Conservation (phyloP, 2,113 vertebrate genomes). For the Eubucco bourcierii region DNA sequence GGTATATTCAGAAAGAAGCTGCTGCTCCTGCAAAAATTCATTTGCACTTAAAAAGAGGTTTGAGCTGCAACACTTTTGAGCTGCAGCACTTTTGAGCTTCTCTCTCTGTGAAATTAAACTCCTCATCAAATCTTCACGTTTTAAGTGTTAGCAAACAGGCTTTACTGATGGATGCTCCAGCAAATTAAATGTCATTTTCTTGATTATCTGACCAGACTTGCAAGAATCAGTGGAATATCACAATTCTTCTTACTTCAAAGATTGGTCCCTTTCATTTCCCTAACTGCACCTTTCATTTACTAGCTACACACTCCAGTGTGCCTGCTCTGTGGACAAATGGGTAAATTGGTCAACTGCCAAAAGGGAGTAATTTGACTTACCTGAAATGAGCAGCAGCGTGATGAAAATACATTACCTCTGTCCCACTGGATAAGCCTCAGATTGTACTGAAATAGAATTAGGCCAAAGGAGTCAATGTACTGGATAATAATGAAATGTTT, state of each 20-base stretch:
- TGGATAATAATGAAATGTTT: constrained; percentile 59
- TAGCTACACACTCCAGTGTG: not conserved
- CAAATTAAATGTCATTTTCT: not conserved
- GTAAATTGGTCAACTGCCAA: constrained; percentile 29
- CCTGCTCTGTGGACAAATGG: not conserved
- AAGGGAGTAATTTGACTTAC: constrained; percentile 26
- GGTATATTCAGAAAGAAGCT: not conserved
- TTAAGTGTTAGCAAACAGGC: not conserved
- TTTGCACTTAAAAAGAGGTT: not conserved
- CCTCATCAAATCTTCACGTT: not conserved
- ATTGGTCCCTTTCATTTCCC: not conserved
- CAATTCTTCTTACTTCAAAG: not conserved
- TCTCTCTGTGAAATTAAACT: not conserved
- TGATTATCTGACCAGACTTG: not conserved
- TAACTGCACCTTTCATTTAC: not conserved
- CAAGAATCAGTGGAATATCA: not conserved
- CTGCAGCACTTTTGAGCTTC: not conserved
- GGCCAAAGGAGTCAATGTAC: constrained; percentile 20
- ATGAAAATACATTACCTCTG: constrained; percentile 38
- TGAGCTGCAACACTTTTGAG: not conserved
- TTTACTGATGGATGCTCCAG: not conserved
- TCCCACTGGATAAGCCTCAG: constrained; percentile 15
- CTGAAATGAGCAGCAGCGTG: not conserved
- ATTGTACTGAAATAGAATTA: constrained; percentile 46
- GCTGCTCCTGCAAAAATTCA: not conserved